Evolutionary conservation across 2,113 vertebrate species (phyloP), one percentile per base, ranked within the genome.

Genomic region (Anoplopoma fimbria): DNA sequence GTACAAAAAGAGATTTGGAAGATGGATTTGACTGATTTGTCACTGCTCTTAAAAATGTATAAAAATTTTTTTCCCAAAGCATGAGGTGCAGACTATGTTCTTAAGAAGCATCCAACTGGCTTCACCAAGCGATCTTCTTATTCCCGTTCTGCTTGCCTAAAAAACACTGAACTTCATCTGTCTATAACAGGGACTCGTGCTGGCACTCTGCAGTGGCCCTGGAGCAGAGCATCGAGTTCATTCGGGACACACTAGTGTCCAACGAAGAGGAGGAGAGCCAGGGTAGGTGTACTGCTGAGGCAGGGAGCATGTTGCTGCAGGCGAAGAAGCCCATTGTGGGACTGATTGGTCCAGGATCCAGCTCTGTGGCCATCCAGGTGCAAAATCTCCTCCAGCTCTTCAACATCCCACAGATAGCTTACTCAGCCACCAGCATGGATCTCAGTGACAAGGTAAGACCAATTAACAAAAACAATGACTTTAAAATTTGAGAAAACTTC

Each of bases 391-490:
- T 99, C 25, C 98, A 99, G 89, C 97, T 99, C 86, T 99, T 99
- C 93, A 99, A 99, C 95, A 99, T 99, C 96, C 98, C 98, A 84
- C 98, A 99, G 90, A 99, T 99, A 79, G 98, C 98, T 74, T 99
- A 99, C 91, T 99, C 98, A 1, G 98, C 98, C 87, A 99, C 98
- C 14, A 99, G 98, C 92, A 99, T 99, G 98, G 98, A 99, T 90
- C 94, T 99, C 88, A 99, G 98, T 0, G 98, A 99, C 92, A 99
- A 99, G 94, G 94, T 94, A 55, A 61, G 60, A 55, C 0, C 36
- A 47, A 9, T 13, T 36, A 34, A 49, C 29, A 60, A 60, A 61
- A 36, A 40, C 8, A 23, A n/a, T 61, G 3, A n/a, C 34, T 27
- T 53, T 10, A 57, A 12, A 57, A 1, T 29, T 13, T 47, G 27